Evolutionary conservation across 2,797 vertebrate species (phyloP).

Genomic region (Eulemur mongoz): DNA sequence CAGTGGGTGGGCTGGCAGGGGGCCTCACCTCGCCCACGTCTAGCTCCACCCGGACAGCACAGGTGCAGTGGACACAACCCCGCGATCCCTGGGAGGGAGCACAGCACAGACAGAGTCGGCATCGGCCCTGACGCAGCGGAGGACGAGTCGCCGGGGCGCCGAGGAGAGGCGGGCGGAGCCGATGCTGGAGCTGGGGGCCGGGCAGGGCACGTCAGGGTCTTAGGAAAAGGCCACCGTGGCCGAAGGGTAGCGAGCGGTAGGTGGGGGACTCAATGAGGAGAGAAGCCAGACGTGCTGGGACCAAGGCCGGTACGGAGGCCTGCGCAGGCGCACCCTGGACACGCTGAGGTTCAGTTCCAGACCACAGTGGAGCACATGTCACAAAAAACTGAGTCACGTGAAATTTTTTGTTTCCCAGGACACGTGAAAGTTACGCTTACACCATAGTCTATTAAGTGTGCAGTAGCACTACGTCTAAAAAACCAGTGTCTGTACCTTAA

Average conservation of each 20-base stretch:
- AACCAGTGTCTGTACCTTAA: no score
- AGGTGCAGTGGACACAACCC: not conserved
- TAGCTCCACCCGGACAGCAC: not conserved
- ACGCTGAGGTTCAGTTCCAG: no score
- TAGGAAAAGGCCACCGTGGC: not conserved
- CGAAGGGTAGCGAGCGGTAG: no score
- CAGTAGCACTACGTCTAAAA: no score
- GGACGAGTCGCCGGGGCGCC: not conserved
- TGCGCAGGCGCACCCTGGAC: no score
- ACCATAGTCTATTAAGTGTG: no score
- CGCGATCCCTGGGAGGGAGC: accelerated
- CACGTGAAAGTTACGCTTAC: no score
- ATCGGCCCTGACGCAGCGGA: accelerated
- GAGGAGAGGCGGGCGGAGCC: not conserved
- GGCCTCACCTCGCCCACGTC: accelerated
- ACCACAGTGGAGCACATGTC: no score
- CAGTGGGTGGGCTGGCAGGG: no score
- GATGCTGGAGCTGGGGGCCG: not conserved
- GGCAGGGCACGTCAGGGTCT: not conserved
- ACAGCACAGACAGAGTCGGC: not conserved
- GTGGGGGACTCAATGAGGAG: not conserved
- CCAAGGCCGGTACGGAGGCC: not conserved
- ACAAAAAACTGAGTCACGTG: no score
- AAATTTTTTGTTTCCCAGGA: no score
- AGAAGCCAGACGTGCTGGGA: not conserved